Evolutionary conservation across 2,888 invertebrate species (phyloP), one percentile per base, ranked within the genome.

Genomic region (Pherbina coryleti): DNA sequence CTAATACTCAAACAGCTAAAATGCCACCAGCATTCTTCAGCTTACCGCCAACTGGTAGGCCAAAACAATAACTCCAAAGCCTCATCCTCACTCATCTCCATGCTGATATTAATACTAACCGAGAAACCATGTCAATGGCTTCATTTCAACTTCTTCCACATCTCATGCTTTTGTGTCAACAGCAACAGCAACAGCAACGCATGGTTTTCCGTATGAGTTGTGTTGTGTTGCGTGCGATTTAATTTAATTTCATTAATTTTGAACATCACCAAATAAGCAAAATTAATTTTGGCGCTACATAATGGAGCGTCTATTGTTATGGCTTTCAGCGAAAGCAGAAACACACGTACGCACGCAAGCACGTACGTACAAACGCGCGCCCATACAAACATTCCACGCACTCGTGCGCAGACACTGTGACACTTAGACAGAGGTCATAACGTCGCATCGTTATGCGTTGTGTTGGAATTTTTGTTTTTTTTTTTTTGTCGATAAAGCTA

Each of bases 241-340:
- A 76, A 78, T 75, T 78, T 78, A 78, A 78, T 75, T 78, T 78
- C 75, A 75, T 76, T 78, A 71, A 78, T 76, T 75, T 78, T 72
- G 66, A 78, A 71, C 72, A 78, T 55, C 72, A 22, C 19, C 72
- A 77, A 71, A 79, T 79, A 77, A 72, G 74, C 71, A 77, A 71
- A 73, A 79, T 77, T 78, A 77, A 78, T 78, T 77, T 77, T 51
- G 64, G 73, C 73, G 66, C 70, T 66, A 22, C 25, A 44, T 25
- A 49, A 74, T 49, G 49, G 25, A 28, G 55, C 51, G 14, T 67
- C 67, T 55, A 75, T 67, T 66, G 55, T 67, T 22, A 75, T 75
- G 64, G 14, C 44, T n/a, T 73, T 25, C 22, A 31, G 34, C 71
- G 17, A n/a, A 71, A 4, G 55, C 44, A 44, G 44, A 44, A 9